Conservation (phyloP, 2,888 invertebrate species). For the Poecilobothrus nobilitatus region DNA sequence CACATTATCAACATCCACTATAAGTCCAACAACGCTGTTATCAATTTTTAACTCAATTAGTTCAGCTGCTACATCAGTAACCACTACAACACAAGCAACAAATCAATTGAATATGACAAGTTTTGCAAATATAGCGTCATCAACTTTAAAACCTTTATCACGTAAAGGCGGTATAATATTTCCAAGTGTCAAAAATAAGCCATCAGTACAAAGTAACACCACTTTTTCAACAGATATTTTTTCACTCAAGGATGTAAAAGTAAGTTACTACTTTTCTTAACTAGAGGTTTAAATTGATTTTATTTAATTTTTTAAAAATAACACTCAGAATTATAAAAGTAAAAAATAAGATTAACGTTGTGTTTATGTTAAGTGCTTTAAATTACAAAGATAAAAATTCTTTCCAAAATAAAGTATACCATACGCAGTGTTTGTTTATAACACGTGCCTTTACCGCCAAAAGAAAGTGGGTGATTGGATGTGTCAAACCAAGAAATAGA, state of each 20-base stretch:
- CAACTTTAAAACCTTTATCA: constrained; percentile 40
- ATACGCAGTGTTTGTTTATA: too few relatives aligned
- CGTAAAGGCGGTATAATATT: constrained; percentile 81
- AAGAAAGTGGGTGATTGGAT: too few relatives aligned
- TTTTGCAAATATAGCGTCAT: constrained; percentile 27
- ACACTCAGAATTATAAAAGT: background rate
- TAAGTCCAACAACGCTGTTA: constrained; percentile 22
- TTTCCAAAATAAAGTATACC: too few relatives aligned
- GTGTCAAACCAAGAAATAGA: too few relatives aligned
- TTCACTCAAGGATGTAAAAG: constrained; percentile 74
- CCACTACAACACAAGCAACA: constrained; percentile 24
- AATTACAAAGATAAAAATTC: too few relatives aligned
- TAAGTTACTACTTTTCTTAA: constrained; percentile 43
- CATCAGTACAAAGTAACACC: constrained; percentile 67
- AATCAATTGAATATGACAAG: constrained; percentile 25
- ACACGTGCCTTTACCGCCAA: too few relatives aligned
- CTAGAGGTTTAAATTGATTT: background rate
- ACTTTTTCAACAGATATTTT: constrained; percentile 71
- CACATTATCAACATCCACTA: constrained; percentile 39
- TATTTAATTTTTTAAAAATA: background rate
- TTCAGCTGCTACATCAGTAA: constrained; percentile 17
- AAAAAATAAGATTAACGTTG: background rate
- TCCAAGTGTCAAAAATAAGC: constrained; percentile 85
- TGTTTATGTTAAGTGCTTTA: too few relatives aligned
- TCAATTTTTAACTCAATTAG: constrained; percentile 26